Conservation (phyloP, 2,113 vertebrate genomes). For the Cairina moschata region DNA sequence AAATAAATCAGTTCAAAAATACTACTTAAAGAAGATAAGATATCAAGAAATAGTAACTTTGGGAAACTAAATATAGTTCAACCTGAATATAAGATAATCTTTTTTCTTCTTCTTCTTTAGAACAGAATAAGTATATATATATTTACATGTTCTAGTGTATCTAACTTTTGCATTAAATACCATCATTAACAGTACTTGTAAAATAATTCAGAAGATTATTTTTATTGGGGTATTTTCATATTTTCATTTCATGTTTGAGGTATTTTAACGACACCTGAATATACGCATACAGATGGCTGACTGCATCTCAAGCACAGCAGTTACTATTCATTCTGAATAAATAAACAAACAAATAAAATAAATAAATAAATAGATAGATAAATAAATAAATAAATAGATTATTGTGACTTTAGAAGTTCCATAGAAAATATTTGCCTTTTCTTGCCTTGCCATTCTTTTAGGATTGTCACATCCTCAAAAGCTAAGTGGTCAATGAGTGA, state of each 20-base stretch:
- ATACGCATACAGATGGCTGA: not conserved
- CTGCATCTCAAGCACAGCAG: not conserved
- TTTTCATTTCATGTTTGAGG: not conserved
- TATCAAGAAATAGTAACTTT: not conserved
- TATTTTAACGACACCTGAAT: not conserved
- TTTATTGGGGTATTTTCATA: not conserved
- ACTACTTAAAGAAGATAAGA: not conserved
- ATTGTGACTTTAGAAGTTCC: not conserved
- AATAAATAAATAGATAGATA: not conserved
- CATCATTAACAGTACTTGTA: not conserved
- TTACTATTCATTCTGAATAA: not conserved
- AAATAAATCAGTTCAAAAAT: not conserved
- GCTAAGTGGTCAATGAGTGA: not conserved
- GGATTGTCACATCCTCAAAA: not conserved
- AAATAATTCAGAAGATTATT: not conserved
- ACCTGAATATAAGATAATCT: not conserved
- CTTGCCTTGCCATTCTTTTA: not conserved
- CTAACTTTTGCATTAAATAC: not conserved
- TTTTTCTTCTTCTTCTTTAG: not conserved
- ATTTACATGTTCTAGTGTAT: not conserved
- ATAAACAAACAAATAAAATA: not conserved
- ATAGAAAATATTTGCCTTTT: not conserved
- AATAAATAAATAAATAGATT: not conserved
- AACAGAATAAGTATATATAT: not conserved
- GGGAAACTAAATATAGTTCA: not conserved